These are phyloP conservation scores for Schizothorax lantsangensis DNA, from an alignment of 2,797 vertebrate genomes.

Conservation along the genomic window DNA sequence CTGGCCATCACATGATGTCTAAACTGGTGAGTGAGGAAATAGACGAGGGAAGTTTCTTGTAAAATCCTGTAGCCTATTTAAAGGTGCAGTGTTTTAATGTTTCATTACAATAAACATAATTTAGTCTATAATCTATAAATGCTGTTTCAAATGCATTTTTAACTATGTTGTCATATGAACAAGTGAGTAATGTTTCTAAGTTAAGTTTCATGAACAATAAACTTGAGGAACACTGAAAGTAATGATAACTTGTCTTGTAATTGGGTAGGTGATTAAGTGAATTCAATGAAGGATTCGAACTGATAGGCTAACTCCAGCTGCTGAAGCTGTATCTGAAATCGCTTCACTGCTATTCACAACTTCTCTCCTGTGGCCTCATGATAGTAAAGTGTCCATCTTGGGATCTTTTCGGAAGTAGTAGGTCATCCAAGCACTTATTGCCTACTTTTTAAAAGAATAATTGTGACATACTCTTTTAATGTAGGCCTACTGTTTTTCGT, in stretches of 20 bases:
- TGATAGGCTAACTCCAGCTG: neutral
- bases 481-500: neutral
- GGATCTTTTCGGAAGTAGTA: neutral
- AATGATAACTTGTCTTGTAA: neutral
- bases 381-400: neutral
- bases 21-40: neutral
- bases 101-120: neutral
- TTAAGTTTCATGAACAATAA: neutral
- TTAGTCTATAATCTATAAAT: neutral
- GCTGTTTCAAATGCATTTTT: neutral
- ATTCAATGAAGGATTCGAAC: neutral
- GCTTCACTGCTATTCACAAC: neutral
- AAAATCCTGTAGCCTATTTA: neutral
- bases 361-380: neutral
- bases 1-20: slow-evolving; percentile 1
- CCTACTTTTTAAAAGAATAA: neutral
- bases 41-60: neutral
- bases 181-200: neutral
- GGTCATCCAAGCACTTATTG: neutral
- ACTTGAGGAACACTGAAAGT: neutral
- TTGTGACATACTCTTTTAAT: neutral
- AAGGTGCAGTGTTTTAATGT: neutral
- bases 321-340: neutral
- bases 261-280: neutral
- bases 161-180: neutral